Evolutionary conservation across 2,888 invertebrate genomes (phyloP), one percentile per base, ranked within the genome.

Genomic region (Apodemia duryi): DNA sequence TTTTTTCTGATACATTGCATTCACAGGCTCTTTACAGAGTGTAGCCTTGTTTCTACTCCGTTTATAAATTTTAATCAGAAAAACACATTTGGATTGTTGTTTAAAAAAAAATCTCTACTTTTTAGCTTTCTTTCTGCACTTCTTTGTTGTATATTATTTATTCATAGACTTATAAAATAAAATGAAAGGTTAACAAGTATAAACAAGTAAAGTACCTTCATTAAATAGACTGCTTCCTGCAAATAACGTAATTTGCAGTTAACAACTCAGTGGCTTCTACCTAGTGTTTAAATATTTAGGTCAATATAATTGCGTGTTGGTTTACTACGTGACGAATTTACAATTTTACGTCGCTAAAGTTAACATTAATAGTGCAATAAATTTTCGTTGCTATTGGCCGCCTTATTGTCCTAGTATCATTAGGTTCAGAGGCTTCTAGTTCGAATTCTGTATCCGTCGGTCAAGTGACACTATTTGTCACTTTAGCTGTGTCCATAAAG

Each of bases 291-390:
- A 49, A 49, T 49, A 49, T 49, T 49, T 49, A n/a, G 49, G 49
- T 49, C 49, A 49, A 49, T 49, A 49, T 49, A 49, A 49, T 49
- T 6, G n/a, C 49, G 49, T 49, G 49, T 49, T n/a, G 49, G n/a
- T 49, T 49, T 49, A 49, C 49, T 49, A 49, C 49, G 49, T 49
- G 49, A 49, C 49, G 49, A 49, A 49, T 49, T 49, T n/a, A 49
- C 49, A 49, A 49, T 49, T 49, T 49, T 49, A 49, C 49, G n/a
- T n/a, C 49, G 13, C 49, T 49, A n/a, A 49, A n/a, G 49, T 49
- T 49, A 49, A 49, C n/a, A n/a, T 49, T 49, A n/a, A n/a, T n/a
- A 49, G 49, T n/a, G 46, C 46, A 49, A 6, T n/a, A n/a, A 13
- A 49, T 49, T 49, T n/a, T 49, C 6, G n/a, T 6, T 49, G n/a